Evolutionary conservation across 2,113 vertebrate genomes (phyloP), one percentile per base, ranked within the genome.

Genomic region (Centropristis striata): DNA sequence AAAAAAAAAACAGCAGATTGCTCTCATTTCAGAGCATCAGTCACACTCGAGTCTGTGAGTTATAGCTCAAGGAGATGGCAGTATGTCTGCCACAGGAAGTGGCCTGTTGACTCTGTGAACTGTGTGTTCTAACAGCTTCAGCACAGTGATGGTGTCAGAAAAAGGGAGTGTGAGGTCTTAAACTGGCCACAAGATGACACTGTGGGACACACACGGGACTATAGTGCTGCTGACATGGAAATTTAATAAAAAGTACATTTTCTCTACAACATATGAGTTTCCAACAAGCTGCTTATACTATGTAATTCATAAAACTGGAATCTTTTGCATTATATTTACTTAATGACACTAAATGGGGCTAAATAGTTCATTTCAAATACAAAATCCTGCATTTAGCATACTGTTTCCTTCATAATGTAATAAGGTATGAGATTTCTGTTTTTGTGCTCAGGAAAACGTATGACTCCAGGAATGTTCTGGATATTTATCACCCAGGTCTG

Each of bases 181-280:
- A 36, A 54, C 13, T 79, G 41, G 20, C 90, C 93, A 93, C 86
- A 61, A 85, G 94, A 69, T 92, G 90, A 25, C 90, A 77, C 71
- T 88, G 78, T 86, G 77, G 75, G 23, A 60, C 74, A 80, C 54
- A 61, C 27, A 55, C 46, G 4, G 21, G 1, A 41, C 16, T 14
- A 13, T 54, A 20, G 23, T 20, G 44, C 37, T 44, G 27, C 42
- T 65, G 46, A 76, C 23, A 70, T 21, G n/a, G 1, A 44, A 32
- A 32, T 14, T 47, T 25, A 1, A 50, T 12, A 27, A 10, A n/a
- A n/a, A 18, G 23, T 13, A 20, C 7, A 6, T 9, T 23, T 15
- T 27, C 11, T 58, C 41, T 4, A 42, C 23, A n/a, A 8, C 27
- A 44, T 7, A 28, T 21, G 1, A 2, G 21, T 54, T 8, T 21